Conservation (phyloP, 2,113 vertebrate species). For the Hypocryptadius cinnamomeus region DNA sequence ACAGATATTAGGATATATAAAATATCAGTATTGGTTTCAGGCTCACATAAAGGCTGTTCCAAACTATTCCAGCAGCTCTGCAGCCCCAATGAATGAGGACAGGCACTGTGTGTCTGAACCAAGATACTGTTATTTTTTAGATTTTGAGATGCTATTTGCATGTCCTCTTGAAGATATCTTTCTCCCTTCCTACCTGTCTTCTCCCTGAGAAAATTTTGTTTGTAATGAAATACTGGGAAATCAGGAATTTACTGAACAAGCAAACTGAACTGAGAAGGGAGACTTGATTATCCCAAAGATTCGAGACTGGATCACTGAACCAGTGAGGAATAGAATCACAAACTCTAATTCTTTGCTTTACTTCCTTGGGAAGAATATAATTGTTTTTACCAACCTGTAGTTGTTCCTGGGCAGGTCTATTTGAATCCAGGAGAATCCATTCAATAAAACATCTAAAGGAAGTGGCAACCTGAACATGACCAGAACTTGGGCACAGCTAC, state of each 20-base stretch:
- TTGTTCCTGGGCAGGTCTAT: neutral
- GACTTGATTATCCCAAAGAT: neutral
- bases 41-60: neutral
- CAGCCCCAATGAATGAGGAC: neutral
- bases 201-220: neutral
- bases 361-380: neutral
- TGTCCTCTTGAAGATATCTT: neutral
- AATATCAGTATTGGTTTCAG: neutral
- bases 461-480: neutral
- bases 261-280: neutral
- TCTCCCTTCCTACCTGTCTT: neutral
- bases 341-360: neutral
- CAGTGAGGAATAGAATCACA: neutral
- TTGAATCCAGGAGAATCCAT: neutral
- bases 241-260: neutral
- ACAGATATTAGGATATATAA: neutral
- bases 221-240: neutral
- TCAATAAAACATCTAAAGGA: neutral
- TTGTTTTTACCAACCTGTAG: neutral
- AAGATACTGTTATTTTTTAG: neutral
- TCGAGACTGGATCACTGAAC: neutral
- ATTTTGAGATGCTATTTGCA: neutral
- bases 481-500: neutral
- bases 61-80: neutral
- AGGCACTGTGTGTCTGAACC: neutral